These are phyloP conservation scores for Kuschelorhynchus macadamiae DNA, from an alignment of 2,888 invertebrate species.

Conservation along the genomic window DNA sequence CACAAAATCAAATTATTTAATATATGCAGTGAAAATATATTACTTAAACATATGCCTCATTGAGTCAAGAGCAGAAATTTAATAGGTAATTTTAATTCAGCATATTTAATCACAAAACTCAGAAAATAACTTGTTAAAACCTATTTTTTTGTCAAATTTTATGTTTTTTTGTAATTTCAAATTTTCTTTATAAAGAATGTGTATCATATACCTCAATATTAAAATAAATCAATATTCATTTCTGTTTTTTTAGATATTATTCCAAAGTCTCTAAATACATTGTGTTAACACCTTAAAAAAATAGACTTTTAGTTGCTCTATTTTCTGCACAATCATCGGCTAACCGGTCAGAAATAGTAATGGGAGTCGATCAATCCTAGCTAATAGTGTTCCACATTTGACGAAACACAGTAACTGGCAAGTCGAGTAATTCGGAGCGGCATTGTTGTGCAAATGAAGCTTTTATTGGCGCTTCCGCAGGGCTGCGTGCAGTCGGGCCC, in stretches of 20 bases:
- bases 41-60: too few species aligned
- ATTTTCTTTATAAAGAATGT: too few species aligned
- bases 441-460: conserved; percentile 69
- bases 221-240: too few species aligned
- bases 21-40: too few species aligned
- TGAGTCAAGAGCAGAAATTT: too few species aligned
- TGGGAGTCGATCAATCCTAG: conserved; percentile 42
- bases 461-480: conserved; percentile 66
- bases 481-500: conserved; percentile 61
- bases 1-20: too few species aligned
- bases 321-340: conserved; percentile 21
- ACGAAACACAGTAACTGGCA: conserved; percentile 45
- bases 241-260: not conserved
- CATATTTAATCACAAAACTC: too few species aligned
- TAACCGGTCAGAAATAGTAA: conserved; percentile 31
- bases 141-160: too few species aligned
- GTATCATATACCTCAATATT: too few species aligned
- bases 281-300: not conserved
- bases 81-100: too few species aligned
- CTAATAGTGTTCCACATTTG: conserved; percentile 41
- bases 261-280: not conserved
- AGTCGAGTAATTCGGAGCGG: conserved; percentile 65
- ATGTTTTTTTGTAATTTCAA: too few species aligned
- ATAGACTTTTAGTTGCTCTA: conserved; percentile 27
- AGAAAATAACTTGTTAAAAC: too few species aligned